These are phyloP conservation scores for Petrolisthes manimaculis DNA, from an alignment of 2,888 invertebrate genomes.

Conservation along the genomic window DNA sequence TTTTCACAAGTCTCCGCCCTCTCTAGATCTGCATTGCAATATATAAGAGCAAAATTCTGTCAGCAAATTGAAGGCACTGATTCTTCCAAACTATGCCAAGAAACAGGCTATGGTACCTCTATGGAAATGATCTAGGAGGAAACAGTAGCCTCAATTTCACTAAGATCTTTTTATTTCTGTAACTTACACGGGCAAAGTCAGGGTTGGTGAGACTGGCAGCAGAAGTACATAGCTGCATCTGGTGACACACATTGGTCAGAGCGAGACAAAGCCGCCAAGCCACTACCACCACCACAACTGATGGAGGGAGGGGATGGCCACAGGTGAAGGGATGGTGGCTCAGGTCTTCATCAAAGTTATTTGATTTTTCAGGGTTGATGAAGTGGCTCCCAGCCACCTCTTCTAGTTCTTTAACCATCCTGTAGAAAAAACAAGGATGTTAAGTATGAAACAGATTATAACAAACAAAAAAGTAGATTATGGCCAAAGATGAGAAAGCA, in stretches of 20 bases:
- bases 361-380: background rate
- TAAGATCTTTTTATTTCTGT: too few species aligned
- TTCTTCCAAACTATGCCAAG: too few species aligned
- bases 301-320: conserved; percentile 9
- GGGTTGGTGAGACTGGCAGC: conserved; percentile 53
- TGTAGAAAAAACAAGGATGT: background rate
- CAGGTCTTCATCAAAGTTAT: background rate
- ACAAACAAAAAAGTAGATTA: conserved; percentile 5
- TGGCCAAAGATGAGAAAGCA: background rate
- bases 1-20: too few species aligned
- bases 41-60: too few species aligned
- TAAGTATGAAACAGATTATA: background rate
- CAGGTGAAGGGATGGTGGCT: background rate
- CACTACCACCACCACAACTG: conserved; percentile 42
- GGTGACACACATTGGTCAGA: conserved; percentile 54
- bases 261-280: conserved; percentile 58
- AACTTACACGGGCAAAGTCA: conserved; percentile 42
- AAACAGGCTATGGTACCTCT: too few species aligned
- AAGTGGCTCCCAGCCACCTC: conserved; percentile 15
- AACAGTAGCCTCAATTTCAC: too few species aligned
- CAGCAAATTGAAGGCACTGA: too few species aligned
- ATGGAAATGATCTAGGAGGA: too few species aligned
- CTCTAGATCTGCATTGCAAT: too few species aligned
- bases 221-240: conserved; percentile 60
- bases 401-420: conserved; percentile 47